Evolutionary conservation across 2,113 vertebrate species (phyloP).

Genomic region (Bagarius yarrelli): DNA sequence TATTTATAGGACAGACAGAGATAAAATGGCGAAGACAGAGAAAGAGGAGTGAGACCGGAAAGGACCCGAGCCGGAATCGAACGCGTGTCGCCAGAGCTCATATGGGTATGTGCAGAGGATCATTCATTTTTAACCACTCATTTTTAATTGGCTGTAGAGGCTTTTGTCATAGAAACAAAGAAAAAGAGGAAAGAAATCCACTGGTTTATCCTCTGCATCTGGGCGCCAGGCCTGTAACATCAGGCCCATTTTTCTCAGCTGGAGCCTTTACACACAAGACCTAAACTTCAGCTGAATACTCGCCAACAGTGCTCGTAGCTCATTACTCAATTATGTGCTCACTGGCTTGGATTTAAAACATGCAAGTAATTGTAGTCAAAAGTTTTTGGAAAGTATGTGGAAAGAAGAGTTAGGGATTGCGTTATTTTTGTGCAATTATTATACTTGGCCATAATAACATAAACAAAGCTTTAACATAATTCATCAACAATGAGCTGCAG

Average conservation of each 20-base stretch:
- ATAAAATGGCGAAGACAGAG: too few species aligned
- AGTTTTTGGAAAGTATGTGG: not conserved
- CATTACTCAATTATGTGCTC: slow-evolving; percentile 70
- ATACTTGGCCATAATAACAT: slow-evolving; percentile 24
- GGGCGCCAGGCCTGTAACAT: slow-evolving; percentile 70
- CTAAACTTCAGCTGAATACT: slow-evolving; percentile 63
- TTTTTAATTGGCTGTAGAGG: slow-evolving; percentile 41
- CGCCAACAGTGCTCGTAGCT: slow-evolving; percentile 64
- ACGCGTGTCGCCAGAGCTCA: too few species aligned
- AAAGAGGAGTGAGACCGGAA: too few species aligned
- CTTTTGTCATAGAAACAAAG: slow-evolving; percentile 24
- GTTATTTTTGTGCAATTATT: slow-evolving; percentile 44
- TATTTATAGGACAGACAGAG: too few species aligned
- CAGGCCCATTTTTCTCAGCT: slow-evolving; percentile 69
- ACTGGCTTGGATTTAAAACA: slow-evolving; percentile 61
- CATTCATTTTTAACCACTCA: slow-evolving; percentile 51
- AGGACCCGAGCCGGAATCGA: too few species aligned
- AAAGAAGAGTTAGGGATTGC: slow-evolving; percentile 6
- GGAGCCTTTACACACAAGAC: slow-evolving; percentile 66
- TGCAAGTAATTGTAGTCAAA: slow-evolving; percentile 57
- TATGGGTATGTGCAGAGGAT: too few species aligned
- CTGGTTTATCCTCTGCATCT: slow-evolving; percentile 72
- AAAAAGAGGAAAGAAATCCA: slow-evolving; percentile 5
- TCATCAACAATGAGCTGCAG: slow-evolving; percentile 20
- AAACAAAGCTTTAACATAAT: not conserved